Percentiles rank a stretch among this genome's conserved stretches.
Conservation (phyloP, 2,797 vertebrate species). For the Limnodromus scolopaceus region DNA sequence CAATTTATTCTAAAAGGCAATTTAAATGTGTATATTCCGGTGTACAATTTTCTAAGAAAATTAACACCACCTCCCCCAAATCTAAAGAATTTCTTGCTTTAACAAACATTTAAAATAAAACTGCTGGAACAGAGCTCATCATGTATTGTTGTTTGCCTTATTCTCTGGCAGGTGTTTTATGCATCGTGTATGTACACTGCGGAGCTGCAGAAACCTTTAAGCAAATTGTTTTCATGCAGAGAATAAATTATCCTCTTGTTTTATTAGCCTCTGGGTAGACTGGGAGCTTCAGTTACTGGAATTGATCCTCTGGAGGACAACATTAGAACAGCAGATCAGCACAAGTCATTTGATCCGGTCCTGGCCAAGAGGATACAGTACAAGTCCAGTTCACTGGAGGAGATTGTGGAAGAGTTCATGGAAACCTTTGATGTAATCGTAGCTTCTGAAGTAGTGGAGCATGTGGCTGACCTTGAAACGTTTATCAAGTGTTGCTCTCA, state of each 20-base stretch:
- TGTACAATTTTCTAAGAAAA: neutral
- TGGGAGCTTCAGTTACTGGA: conserved; percentile 90
- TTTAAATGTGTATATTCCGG: neutral
- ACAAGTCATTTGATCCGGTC: conserved; percentile 88
- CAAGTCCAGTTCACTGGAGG: conserved; percentile 87
- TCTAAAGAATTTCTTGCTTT: neutral
- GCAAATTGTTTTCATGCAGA: conserved; percentile 30
- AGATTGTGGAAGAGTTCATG: conserved; percentile 78
- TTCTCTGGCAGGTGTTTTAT: neutral
- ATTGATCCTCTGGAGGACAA: conserved; percentile 94
- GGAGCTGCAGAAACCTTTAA: neutral
- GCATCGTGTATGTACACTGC: neutral
- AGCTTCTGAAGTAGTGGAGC: conserved; percentile 96
- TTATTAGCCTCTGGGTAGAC: conserved; percentile 91
- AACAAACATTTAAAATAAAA: neutral
- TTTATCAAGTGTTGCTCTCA: conserved; percentile 88
- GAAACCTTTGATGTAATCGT: conserved; percentile 89
- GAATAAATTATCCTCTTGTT: conserved; percentile 46
- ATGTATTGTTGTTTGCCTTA: neutral
- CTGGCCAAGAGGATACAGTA: conserved; percentile 85
- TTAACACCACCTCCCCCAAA: neutral
- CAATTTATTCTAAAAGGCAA: neutral
- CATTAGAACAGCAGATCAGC: conserved; percentile 87
- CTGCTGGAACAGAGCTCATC: neutral
- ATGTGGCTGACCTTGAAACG: conserved; percentile 89